phyloP scores from a whole-genome alignment of 1,140 invertebrate genomes.

The Dryas iulia region DNA sequence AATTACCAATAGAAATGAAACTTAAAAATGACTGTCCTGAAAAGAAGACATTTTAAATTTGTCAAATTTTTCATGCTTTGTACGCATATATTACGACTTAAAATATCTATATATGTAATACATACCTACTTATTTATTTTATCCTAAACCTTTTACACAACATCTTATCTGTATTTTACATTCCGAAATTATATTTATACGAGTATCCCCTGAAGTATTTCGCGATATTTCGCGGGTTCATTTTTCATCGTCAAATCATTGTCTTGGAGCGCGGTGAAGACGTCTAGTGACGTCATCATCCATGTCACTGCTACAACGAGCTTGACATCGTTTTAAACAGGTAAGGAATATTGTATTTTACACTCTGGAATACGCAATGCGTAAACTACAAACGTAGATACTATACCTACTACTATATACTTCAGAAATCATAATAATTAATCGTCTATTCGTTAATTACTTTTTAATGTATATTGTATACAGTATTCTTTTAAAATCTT shows the following conservation, averaged over 20 bases:
- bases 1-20: too few species aligned
- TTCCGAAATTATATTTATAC: background rate
- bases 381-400: background rate
- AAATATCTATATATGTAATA: too few species aligned
- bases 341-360: background rate
- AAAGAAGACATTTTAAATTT: too few species aligned
- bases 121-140: too few species aligned
- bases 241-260: constrained; percentile 8
- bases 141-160: background rate
- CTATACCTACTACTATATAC: too few species aligned
- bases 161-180: background rate
- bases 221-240: background rate
- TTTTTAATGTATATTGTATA: too few species aligned
- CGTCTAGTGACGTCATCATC: constrained; percentile 6
- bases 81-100: too few species aligned
- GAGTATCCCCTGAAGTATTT: background rate
- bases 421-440: too few species aligned
- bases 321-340: background rate
- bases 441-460: too few species aligned
- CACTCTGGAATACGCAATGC: background rate
- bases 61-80: too few species aligned
- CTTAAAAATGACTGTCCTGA: too few species aligned
- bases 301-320: background rate
- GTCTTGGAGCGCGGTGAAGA: background rate
- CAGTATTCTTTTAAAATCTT: too few species aligned